A percentile compares a stretch with the other conserved stretches of the same genome.
These are phyloP conservation scores for Trichonephila inaurata DNA, from an alignment of 1,140 invertebrate species.

Conservation along the genomic window DNA sequence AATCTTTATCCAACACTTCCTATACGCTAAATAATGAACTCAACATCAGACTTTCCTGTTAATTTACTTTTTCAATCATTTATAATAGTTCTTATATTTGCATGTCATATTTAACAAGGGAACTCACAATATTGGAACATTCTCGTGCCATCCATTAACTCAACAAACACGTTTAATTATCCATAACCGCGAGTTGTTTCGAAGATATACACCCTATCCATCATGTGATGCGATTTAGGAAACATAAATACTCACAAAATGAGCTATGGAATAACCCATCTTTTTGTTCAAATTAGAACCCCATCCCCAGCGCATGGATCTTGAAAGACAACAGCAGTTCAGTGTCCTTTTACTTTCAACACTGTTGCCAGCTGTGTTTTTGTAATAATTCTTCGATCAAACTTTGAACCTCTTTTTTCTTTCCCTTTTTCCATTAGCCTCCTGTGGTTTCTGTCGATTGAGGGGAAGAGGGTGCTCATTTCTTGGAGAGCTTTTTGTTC, in stretches of 20 bases:
- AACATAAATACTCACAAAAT: background rate
- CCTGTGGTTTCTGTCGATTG: constrained; percentile 16
- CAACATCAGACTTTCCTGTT: no score
- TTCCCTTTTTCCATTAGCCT: background rate
- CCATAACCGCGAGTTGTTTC: background rate
- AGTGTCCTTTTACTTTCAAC: constrained; percentile 22
- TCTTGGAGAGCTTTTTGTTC: constrained; percentile 7
- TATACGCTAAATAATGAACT: no score
- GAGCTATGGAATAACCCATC: background rate
- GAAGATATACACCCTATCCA: background rate
- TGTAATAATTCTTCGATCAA: constrained; percentile 39
- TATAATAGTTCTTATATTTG: background rate
- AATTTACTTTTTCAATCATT: background rate
- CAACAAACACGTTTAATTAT: background rate
- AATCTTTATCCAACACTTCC: no score
- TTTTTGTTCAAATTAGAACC: constrained; percentile 11
- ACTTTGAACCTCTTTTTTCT: constrained; percentile 11
- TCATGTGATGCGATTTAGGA: background rate
- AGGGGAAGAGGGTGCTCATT: background rate
- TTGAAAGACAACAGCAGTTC: background rate
- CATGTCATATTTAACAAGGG: background rate
- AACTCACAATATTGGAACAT: background rate
- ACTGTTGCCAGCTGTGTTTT: constrained; percentile 60
- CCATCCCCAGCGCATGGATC: background rate
- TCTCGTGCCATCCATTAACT: background rate